Conservation (phyloP, 2,113 vertebrate genomes). For the Forbesichthys papilliferus region DNA sequence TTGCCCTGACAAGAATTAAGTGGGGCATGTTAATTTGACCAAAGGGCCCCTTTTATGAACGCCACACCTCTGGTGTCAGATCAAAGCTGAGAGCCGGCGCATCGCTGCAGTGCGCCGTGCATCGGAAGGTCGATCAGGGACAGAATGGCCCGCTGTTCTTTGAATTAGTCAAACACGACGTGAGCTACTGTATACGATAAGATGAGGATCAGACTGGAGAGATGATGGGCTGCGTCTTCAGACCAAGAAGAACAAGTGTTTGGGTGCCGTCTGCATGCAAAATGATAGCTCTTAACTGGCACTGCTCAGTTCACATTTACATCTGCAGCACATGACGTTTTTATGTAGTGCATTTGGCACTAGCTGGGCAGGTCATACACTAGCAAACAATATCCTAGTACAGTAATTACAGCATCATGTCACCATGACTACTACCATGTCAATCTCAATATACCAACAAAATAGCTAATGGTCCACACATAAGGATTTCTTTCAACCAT, state of each 20-base stretch:
- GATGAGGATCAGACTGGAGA: neutral
- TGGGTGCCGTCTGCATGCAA: neutral
- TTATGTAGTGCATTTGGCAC: too few relatives aligned
- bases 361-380: too few relatives aligned
- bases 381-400: too few relatives aligned
- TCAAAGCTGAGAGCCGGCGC: slow-evolving; percentile 47
- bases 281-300: neutral
- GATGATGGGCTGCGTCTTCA: neutral
- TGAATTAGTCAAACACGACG: slow-evolving; percentile 13
- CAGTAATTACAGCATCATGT: too few relatives aligned
- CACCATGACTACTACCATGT: too few relatives aligned
- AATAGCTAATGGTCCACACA: too few relatives aligned
- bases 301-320: too few relatives aligned
- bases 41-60: slow-evolving; percentile 50
- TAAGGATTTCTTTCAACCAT: neutral
- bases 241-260: neutral
- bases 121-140: slow-evolving; percentile 5
- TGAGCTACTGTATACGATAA: neutral
- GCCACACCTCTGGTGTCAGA: slow-evolving; percentile 43
- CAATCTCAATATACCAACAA: too few relatives aligned
- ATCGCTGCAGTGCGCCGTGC: slow-evolving; percentile 15
- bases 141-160: slow-evolving; percentile 5
- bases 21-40: slow-evolving; percentile 55
- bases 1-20: slow-evolving; percentile 40
- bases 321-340: too few relatives aligned